A percentile compares a stretch with the other conserved stretches of the same genome.
These are phyloP conservation scores for Synanthedon vespiformis DNA, from an alignment of 2,888 invertebrate species.

Conservation along the genomic window DNA sequence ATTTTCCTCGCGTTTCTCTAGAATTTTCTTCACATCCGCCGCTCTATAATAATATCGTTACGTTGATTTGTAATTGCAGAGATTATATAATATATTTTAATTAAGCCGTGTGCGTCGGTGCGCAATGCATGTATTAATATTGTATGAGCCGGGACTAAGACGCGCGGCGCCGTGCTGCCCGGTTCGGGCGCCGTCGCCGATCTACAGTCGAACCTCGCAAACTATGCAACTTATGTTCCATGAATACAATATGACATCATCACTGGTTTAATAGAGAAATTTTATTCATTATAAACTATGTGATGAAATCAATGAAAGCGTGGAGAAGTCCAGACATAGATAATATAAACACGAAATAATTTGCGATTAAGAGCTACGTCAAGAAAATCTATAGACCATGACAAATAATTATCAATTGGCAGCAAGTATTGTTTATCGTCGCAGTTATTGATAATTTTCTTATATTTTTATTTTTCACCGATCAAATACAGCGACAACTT, in stretches of 20 bases:
- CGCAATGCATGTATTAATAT: constrained; percentile 34
- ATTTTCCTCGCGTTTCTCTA: background rate
- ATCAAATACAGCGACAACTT: too few relatives aligned
- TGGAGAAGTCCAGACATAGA: too few relatives aligned
- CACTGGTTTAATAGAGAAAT: too few relatives aligned
- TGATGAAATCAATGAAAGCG: too few relatives aligned
- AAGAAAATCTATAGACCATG: too few relatives aligned
- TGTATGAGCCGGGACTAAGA: constrained; percentile 43
- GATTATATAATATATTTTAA: background rate
- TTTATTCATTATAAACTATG: too few relatives aligned
- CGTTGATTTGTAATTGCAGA: background rate
- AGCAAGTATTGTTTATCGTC: too few relatives aligned
- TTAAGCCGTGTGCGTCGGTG: background rate
- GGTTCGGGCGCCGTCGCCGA: constrained; percentile 1
- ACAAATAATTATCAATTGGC: too few relatives aligned
- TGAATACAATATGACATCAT: background rate
- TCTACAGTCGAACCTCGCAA: background rate
- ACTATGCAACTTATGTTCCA: background rate
- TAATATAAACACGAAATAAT: too few relatives aligned
- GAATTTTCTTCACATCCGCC: background rate
- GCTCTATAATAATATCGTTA: background rate
- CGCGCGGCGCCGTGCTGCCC: constrained; percentile 6
- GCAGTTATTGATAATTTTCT: too few relatives aligned
- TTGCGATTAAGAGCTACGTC: too few relatives aligned
- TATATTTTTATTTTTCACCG: too few relatives aligned